phyloP scores from a whole-genome alignment of 2,888 invertebrate species.

The Ernsta delagoae region DNA sequence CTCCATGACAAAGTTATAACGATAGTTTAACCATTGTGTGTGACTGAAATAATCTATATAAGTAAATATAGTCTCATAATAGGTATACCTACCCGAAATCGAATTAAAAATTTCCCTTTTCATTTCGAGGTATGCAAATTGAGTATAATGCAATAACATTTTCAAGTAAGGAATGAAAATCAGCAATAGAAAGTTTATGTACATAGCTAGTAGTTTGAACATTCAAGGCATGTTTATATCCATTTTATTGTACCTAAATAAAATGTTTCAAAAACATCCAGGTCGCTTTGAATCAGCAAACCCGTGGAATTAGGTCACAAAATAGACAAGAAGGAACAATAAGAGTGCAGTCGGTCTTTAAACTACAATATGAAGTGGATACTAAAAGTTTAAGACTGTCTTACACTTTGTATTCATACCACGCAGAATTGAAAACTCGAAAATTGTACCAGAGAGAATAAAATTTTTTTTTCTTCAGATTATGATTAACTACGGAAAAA shows the following conservation, averaged over 20 bases:
- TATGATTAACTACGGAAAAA: too few relatives aligned
- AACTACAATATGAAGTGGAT: conserved; percentile 16
- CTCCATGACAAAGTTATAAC: too few relatives aligned
- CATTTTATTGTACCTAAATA: conserved; percentile 15
- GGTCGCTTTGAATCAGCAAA: conserved; percentile 26
- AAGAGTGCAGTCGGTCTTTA: conserved; percentile 26
- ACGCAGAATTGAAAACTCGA: conserved; percentile 19
- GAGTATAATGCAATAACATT: neutral
- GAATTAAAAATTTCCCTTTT: neutral
- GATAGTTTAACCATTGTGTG: too few relatives aligned
- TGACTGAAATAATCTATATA: too few relatives aligned
- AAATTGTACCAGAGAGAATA: conserved; percentile 5
- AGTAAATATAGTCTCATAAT: too few relatives aligned
- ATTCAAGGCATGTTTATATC: conserved; percentile 5
- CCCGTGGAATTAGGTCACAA: conserved; percentile 28
- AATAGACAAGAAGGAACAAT: conserved; percentile 30
- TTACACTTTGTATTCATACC: conserved; percentile 28
- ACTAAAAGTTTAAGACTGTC: conserved; percentile 21
- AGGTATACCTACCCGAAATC: too few relatives aligned
- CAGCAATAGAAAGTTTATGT: conserved; percentile 1
- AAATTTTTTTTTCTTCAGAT: neutral
- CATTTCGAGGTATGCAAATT: neutral
- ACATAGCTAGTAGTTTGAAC: conserved; percentile 8
- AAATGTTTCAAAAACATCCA: conserved; percentile 18
- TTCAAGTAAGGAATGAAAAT: neutral